Evolutionary conservation across 1,140 invertebrate genomes (phyloP).

Genomic region (Hycleus cichorii): DNA sequence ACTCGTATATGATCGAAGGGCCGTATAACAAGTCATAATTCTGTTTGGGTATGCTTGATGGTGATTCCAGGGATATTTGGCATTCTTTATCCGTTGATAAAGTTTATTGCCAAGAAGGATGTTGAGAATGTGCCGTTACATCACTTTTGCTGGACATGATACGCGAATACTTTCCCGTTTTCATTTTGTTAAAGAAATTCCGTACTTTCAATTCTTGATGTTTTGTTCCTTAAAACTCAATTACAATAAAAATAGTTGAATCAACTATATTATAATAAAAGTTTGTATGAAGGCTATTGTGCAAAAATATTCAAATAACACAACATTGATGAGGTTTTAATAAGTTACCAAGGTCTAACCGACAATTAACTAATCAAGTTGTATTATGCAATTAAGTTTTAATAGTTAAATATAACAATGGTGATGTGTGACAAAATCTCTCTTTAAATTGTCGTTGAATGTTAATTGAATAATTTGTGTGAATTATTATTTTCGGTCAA

Average conservation of each 20-base stretch:
- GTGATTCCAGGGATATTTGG: constrained; percentile 24
- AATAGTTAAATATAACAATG: constrained; percentile 5
- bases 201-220: too few relatives aligned
- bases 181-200: too few relatives aligned
- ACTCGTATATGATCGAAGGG: constrained; percentile 25
- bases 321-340: constrained; percentile 8
- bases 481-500: too few relatives aligned
- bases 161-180: too few relatives aligned
- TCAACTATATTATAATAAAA: too few relatives aligned
- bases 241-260: too few relatives aligned
- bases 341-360: constrained; percentile 4
- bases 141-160: constrained; percentile 3
- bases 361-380: constrained; percentile 14
- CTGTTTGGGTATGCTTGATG: constrained; percentile 24
- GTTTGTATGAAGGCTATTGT: constrained; percentile 2
- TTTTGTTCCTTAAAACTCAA: too few relatives aligned
- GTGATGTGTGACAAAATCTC: not conserved
- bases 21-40: constrained; percentile 32
- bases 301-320: constrained; percentile 9
- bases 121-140: constrained; percentile 16
- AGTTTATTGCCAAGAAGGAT: constrained; percentile 25
- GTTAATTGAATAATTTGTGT: too few relatives aligned
- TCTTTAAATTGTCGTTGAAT: too few relatives aligned
- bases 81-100: constrained; percentile 18
- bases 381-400: constrained; percentile 6